Percentiles rank a stretch among this genome's conserved stretches.
Conservation (phyloP, 2,113 vertebrate genomes). For the Lophochroa leadbeateri region DNA sequence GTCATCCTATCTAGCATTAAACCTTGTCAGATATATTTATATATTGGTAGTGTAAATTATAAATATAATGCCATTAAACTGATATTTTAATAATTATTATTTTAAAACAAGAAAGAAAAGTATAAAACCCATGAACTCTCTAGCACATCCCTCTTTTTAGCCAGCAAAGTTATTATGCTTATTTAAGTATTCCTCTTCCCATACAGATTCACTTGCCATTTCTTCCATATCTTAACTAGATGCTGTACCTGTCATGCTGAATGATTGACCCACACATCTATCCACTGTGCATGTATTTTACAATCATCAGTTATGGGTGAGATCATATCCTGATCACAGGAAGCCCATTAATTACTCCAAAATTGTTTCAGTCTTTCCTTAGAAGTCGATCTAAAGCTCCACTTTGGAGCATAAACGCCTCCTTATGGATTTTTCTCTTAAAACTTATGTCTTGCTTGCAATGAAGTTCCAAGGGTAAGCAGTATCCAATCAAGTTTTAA, state of each 20-base stretch:
- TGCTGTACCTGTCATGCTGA: neutral
- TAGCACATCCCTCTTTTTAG: neutral
- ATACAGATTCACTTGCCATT: neutral
- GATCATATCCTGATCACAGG: slow-evolving; percentile 29
- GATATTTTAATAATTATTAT: neutral
- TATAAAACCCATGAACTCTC: neutral
- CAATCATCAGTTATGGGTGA: neutral
- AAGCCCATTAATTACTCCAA: slow-evolving; percentile 55
- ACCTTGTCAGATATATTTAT: neutral
- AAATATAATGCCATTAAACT: neutral
- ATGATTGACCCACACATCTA: neutral
- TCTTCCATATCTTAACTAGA: neutral
- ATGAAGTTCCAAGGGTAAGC: neutral
- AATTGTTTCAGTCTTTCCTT: slow-evolving; percentile 61
- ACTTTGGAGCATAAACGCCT: slow-evolving; percentile 22
- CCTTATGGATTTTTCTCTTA: slow-evolving; percentile 24
- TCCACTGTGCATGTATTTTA: neutral
- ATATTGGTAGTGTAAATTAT: neutral
- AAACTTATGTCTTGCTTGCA: slow-evolving; percentile 7
- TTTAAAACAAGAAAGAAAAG: slow-evolving; percentile 1
- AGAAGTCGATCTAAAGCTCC: neutral
- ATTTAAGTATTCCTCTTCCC: neutral
- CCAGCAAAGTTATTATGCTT: neutral
- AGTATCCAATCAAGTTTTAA: slow-evolving; percentile 39
- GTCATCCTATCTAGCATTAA: neutral